Conservation (phyloP, 2,888 invertebrate species). For the Troides oblongomaculatus region DNA sequence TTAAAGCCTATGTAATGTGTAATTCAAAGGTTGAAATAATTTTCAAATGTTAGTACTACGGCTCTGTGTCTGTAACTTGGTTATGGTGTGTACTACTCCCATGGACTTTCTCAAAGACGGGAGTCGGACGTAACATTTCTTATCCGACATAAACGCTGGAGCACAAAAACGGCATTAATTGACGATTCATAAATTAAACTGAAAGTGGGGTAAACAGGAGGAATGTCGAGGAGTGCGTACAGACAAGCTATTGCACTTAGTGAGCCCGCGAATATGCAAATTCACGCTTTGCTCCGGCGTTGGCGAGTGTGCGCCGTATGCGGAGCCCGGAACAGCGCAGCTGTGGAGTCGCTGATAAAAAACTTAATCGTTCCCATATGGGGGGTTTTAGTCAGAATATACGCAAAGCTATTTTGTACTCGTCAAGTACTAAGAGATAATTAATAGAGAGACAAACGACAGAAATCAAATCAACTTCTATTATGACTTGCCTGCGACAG, state of each 20-base stretch:
- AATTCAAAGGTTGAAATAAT: no score
- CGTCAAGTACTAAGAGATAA: no score
- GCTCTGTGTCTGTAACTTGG: no score
- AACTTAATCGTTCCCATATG: neutral
- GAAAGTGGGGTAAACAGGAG: slow-evolving; percentile 53
- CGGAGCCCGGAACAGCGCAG: slow-evolving; percentile 42
- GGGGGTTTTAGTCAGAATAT: no score
- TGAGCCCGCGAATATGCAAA: slow-evolving; percentile 74
- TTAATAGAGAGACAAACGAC: no score
- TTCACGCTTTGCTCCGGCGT: slow-evolving; percentile 63
- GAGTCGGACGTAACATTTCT: slow-evolving; percentile 21
- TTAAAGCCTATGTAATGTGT: no score
- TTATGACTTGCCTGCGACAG: no score
- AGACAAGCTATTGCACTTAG: slow-evolving; percentile 79
- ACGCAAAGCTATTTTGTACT: no score
- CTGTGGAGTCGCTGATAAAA: slow-evolving; percentile 38
- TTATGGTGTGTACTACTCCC: neutral
- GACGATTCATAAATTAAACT: slow-evolving; percentile 48
- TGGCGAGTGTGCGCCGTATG: slow-evolving; percentile 62
- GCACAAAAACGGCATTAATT: slow-evolving; percentile 55
- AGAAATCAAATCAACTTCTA: no score
- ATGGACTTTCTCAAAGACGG: slow-evolving; percentile 4
- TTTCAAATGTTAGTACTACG: no score
- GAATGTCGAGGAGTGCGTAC: slow-evolving; percentile 66
- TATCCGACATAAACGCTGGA: slow-evolving; percentile 25